Base-by-base conservation (phyloP, 2,888 invertebrate genomes). In the Epirrhoe alternata region DNA sequence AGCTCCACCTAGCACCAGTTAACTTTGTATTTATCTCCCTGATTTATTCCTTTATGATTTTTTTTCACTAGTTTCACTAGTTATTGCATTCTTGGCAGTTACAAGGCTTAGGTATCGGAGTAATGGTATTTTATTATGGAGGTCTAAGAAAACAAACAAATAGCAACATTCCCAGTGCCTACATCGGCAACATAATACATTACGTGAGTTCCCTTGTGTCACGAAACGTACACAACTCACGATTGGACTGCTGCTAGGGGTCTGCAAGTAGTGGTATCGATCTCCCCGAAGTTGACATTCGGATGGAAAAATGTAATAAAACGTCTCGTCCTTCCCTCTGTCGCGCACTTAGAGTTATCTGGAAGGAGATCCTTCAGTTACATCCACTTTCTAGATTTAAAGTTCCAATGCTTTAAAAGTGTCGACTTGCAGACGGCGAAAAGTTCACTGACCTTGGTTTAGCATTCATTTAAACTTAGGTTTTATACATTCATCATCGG, bases 261-360 rank as follows among this genome's bases (percentile, higher is more conserved):
- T 24, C 31, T 50, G 49, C 6, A 50, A 55, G 50, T 61, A 50
- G 6, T 14, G 7, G 50, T 62, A 62, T 62, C 62, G 62, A 62
- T 56, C 62, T 38, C 8, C 24, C 10, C n/a, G 45, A 33, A 52
- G 52, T 17, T 42, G 17, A 63, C 58, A 38, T 49, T 64, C 64
- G 58, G 14, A 64, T 58, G 53, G 64, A 58, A 54, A 64, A 53
- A 58, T 63, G 57, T 53, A 52, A 57, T 63, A 58, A 58, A 63
- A 38, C 14, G 57, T 52, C 35, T 51, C 31, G 35, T 49, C 14
- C 35, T 52, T 35, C 42, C 4, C 7, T 47, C 30, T 17, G 30
- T 45, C 17, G 7, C 33, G 31, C 35, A 24, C 38, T 51, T 35
- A 47, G 47, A 47, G 14, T 16, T 47, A 47, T 47, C 6, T 47